phyloP scores from a whole-genome alignment of 1,140 invertebrate genomes.

The Penaeus japonicus region DNA sequence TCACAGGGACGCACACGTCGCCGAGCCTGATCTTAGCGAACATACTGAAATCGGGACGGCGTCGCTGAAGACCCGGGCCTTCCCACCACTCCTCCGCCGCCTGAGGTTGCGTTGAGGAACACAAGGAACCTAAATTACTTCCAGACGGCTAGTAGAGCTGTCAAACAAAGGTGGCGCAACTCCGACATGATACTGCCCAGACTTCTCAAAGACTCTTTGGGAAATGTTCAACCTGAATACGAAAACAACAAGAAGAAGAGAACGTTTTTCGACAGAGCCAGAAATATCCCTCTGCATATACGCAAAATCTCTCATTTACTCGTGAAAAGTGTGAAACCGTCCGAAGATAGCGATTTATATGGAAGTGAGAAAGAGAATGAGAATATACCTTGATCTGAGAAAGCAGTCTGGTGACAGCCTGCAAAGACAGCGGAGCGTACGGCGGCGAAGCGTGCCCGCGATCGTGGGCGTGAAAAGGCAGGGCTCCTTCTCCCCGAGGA shows the following conservation, averaged over 20 bases:
- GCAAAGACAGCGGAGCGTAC: neutral
- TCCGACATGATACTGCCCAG: slow-evolving; percentile 8
- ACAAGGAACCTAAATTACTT: neutral
- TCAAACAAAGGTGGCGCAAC: slow-evolving; percentile 30
- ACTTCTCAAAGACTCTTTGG: neutral
- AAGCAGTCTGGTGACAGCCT: neutral
- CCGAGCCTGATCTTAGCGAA: too few relatives aligned
- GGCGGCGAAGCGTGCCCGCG: neutral
- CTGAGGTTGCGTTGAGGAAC: slow-evolving; percentile 59
- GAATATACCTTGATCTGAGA: slow-evolving; percentile 25
- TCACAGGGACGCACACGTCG: too few relatives aligned
- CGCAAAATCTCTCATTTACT: slow-evolving; percentile 14
- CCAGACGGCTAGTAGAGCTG: neutral
- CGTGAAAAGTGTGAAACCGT: neutral
- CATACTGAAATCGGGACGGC: neutral
- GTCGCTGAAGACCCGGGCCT: too few relatives aligned
- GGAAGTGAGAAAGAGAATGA: neutral
- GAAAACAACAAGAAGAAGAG: neutral
- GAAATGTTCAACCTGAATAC: neutral
- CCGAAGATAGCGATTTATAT: neutral
- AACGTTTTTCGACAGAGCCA: slow-evolving; percentile 9
- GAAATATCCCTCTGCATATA: neutral
- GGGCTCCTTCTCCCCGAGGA: slow-evolving; percentile 11
- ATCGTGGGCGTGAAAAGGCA: neutral
- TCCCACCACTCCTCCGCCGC: slow-evolving; percentile 60